phyloP scores from a whole-genome alignment of 2,797 vertebrate genomes.

The Hydrolagus colliei region DNA sequence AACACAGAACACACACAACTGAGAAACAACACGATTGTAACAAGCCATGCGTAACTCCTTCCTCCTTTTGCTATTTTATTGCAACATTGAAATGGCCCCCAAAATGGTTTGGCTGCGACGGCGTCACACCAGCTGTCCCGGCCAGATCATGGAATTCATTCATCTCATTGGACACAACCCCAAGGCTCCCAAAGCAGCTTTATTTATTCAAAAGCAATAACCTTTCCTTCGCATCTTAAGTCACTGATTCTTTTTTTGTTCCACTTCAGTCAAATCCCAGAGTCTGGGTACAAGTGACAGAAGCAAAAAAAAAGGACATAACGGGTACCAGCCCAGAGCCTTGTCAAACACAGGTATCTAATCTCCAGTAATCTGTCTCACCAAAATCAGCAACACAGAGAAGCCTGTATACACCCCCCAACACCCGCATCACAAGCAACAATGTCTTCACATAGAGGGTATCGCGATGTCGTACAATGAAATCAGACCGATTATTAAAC shows the following conservation, averaged over 20 bases:
- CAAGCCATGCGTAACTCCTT: background rate
- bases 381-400: background rate
- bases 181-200: constrained; percentile 44
- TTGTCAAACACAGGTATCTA: background rate
- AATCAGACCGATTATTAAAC: background rate
- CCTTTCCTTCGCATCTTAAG: constrained; percentile 36
- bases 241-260: constrained; percentile 43
- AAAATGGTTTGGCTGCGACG: constrained; percentile 39
- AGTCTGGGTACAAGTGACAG: constrained; percentile 41
- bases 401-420: background rate
- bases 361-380: background rate
- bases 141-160: constrained; percentile 43
- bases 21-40: background rate
- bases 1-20: no score
- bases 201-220: constrained; percentile 38
- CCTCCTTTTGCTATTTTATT: background rate
- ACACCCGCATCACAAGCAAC: background rate
- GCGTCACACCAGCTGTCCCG: constrained; percentile 41
- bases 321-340: background rate
- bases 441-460: background rate
- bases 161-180: constrained; percentile 43
- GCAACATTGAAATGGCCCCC: constrained; percentile 42
- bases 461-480: background rate
- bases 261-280: constrained; percentile 41
- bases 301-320: constrained; percentile 59